Base-by-base conservation (phyloP, 2,113 vertebrate species). In the Paedocypris sp. region DNA sequence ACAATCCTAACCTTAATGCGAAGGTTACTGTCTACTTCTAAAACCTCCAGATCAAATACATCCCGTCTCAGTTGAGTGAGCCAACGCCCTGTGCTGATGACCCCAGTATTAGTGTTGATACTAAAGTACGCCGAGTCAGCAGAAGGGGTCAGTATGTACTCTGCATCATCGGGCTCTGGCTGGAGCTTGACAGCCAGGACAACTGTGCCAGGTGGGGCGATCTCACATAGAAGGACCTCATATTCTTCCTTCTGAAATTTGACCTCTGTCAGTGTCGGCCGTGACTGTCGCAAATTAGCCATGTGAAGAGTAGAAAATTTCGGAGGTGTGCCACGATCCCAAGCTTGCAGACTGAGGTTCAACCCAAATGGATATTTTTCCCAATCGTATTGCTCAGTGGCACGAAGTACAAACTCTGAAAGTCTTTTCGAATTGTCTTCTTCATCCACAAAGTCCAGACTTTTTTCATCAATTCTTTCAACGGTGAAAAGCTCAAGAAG, bases 331-430 rank as follows among this genome's bases (percentile, higher is more conserved):
- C 95, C 95, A 35, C 74, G 88, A 73, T 99, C 95, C 75, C 87
- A 91, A 1, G 93, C 94, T 80, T 99, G 94, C 42, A 99, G 82
- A 25, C 89, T 95, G 8, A 99, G 81, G 42, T 98, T 97, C 63
- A 78, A 87, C 49, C 93, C 93, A 22, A 89, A 82, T 0, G 91
- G 88, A 60, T 85, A 87, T 29, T 31, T 80, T 18, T 87, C 84
- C 94, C 92, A 94, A 1, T 89, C 86, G 6, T 94, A 60, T 4
- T 79, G 76, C 46, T 84, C 89, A 43, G 82, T 80, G 29, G 86
- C 85, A 71, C 91, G 91, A 35, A 98, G 64, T 3, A 75, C 58
- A 73, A 83, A 83, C 46, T 83, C 75, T 5, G 22, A 50, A 6
- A 22, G 26, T 16, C 29, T 36, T 19, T 33, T 39, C 15, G 3